Percentiles rank a stretch among this genome's conserved stretches.
Conservation (phyloP, 2,113 vertebrate species). For the Hypomesus transpacificus region DNA sequence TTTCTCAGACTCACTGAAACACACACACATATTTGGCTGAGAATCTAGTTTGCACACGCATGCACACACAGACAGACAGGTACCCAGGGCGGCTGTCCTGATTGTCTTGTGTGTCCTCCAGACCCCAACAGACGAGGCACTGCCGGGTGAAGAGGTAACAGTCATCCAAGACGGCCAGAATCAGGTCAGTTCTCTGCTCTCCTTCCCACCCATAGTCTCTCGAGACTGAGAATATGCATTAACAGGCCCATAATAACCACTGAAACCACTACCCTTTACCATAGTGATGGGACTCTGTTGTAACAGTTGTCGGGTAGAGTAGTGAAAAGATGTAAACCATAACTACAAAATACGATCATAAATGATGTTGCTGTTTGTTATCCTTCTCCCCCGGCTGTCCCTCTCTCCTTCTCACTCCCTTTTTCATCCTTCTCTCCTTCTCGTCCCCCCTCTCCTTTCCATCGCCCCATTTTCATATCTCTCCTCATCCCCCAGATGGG, state of each 20-base stretch:
- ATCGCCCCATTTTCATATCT: neutral
- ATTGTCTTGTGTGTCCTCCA: constrained; percentile 24
- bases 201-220: neutral
- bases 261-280: too few species aligned
- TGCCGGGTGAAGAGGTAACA: constrained; percentile 60
- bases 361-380: too few species aligned
- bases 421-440: neutral
- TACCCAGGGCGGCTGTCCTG: neutral
- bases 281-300: too few species aligned
- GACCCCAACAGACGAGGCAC: constrained; percentile 58
- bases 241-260: too few species aligned
- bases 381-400: too few species aligned
- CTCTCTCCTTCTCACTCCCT: too few species aligned
- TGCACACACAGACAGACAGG: neutral
- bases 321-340: too few species aligned
- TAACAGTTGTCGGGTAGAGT: too few species aligned
- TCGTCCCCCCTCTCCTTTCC: neutral
- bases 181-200: constrained; percentile 54
- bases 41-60: neutral
- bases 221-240: too few species aligned
- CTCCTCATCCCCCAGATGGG: constrained; percentile 74
- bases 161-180: constrained; percentile 64
- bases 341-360: too few species aligned
- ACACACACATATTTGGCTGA: neutral
- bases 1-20: neutral